Percentiles rank a stretch among this genome's conserved stretches.
These are phyloP conservation scores for Cyclopterus lumpus DNA, from an alignment of 2,797 vertebrate species.

Conservation along the genomic window DNA sequence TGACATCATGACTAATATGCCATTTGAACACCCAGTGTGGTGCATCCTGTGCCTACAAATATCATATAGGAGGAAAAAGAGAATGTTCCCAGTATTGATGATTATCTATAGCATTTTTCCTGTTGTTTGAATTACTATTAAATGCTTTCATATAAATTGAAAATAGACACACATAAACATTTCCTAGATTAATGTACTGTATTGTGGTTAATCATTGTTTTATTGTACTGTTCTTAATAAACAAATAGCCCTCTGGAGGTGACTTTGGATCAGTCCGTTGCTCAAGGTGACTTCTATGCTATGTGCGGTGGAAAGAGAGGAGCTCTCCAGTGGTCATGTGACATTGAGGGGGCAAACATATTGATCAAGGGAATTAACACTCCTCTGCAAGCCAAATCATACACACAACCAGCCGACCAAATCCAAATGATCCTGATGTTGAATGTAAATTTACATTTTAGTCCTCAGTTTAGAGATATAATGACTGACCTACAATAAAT, in stretches of 20 bases:
- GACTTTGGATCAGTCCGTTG: constrained; percentile 39
- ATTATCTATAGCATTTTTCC: background rate
- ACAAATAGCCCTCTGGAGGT: constrained; percentile 34
- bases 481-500: constrained; percentile 9
- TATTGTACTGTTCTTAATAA: constrained; percentile 41
- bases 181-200: background rate
- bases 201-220: constrained; percentile 5
- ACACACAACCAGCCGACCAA: constrained; percentile 42
- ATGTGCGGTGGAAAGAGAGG: constrained; percentile 41
- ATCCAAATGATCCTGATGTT: constrained; percentile 34
- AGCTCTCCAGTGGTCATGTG: constrained; percentile 56
- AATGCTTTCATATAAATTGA: background rate
- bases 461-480: constrained; percentile 17
- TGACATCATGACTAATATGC: constrained; percentile 53
- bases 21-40: constrained; percentile 45
- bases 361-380: constrained; percentile 71
- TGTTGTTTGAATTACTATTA: background rate
- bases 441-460: constrained; percentile 28
- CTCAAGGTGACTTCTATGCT: constrained; percentile 75
- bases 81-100: background rate
- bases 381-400: constrained; percentile 61
- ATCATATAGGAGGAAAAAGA: background rate
- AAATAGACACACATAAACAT: background rate
- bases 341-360: constrained; percentile 71
- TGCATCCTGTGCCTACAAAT: constrained; percentile 14